phyloP scores from a whole-genome alignment of 2,113 vertebrate genomes.

The Balaenoptera acutorostrata region DNA sequence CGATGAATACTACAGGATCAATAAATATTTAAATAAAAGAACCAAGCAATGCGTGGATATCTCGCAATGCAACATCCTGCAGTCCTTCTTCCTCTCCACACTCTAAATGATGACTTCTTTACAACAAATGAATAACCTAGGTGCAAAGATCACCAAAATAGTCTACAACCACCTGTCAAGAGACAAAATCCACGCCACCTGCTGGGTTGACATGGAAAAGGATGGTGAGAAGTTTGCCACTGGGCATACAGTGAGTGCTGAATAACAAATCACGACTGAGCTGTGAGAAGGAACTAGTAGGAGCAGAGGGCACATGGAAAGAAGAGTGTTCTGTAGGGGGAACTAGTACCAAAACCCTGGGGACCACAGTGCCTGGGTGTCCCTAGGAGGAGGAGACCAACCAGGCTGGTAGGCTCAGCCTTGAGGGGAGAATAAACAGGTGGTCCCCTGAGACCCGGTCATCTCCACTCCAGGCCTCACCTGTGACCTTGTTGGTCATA shows the following conservation, averaged over 20 bases:
- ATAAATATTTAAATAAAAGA: not conserved
- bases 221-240: not conserved
- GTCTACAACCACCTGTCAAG: not conserved
- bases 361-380: not conserved
- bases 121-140: not conserved
- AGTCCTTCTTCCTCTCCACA: not conserved
- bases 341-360: not conserved
- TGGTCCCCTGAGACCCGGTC: not conserved
- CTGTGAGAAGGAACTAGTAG: not conserved
- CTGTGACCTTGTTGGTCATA: not conserved
- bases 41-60: fast-evolving
- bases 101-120: not conserved
- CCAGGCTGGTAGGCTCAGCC: not conserved
- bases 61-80: not conserved
- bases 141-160: not conserved
- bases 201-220: not conserved
- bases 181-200: not conserved
- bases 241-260: constrained; percentile 13
- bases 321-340: not conserved
- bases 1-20: not conserved
- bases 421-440: not conserved
- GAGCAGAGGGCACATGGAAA: not conserved
- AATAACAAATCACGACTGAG: not conserved
- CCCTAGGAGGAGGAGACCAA: not conserved
- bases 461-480: not conserved